Base-by-base conservation (phyloP, 2,113 vertebrate species). In the Myiagra hebetior region DNA sequence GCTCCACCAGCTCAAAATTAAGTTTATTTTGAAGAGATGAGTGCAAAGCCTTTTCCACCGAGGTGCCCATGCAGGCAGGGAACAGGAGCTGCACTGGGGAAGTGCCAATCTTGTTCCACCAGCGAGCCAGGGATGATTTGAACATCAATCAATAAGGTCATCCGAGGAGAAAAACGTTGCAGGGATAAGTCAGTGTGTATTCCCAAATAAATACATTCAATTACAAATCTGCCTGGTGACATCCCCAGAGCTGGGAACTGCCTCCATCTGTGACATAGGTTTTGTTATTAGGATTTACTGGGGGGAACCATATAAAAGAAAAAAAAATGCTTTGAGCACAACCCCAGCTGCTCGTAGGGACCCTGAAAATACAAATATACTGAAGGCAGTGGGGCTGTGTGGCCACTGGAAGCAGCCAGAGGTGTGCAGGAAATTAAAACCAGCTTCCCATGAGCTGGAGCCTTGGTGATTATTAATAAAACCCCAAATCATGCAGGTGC, bases 311-410 rank as follows among this genome's bases (percentile, higher is more conserved):
- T 4, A 7, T 0, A 7, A 35, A 76, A 47, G 10, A 13, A 64
- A 52, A 17, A 17, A 23, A 88, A 52, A 8, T 3, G n/a, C 42
- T 49, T 47, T 16, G 18, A 79, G 70, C 23, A 30, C 67, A 42
- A 7, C 7, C 12, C 15, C 37, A 55, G 27, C 15, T 57, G 46
- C 14, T 56, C 31, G 10, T 0, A 33, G 0, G 24, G 33, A 37
- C 41, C 41, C 26, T 57, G 31, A 55, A 53, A 82, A 42, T 11
- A 11, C 8, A 26, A 77, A 74, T 7, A 1, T 0, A 2, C 8
- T 1, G 5, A 79, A 49, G 27, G 8, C 55, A 64, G 20, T 0
- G 2, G 62, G 13, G 15, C n/a, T 42, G 18, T n/a, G 19, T 2
- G 13, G 24, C 44, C n/a, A 9, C 50, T 17, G 9, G 24, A 26